Conservation (phyloP, 2,797 vertebrate species). For the Sphaeramia orbicularis region DNA sequence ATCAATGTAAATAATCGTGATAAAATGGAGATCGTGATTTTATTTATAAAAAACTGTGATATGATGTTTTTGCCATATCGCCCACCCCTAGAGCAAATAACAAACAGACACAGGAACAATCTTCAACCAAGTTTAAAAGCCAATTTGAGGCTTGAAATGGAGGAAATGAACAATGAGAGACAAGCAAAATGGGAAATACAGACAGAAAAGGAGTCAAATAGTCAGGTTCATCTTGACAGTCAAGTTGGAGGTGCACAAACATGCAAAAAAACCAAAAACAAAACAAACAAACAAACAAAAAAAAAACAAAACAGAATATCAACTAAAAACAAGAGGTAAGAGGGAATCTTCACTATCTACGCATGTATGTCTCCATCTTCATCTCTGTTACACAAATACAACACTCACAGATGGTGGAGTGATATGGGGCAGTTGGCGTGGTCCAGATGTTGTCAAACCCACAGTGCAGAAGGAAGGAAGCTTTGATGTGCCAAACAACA, state of each 20-base stretch:
- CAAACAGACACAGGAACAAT: neutral
- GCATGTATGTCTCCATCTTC: conserved; percentile 25
- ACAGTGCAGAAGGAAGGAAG: conserved; percentile 61
- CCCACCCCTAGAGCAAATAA: no score
- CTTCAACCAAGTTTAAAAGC: conserved; percentile 4
- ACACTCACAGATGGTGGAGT: conserved; percentile 60
- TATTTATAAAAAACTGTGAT: no score
- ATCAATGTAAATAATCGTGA: no score
- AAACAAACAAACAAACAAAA: no score
- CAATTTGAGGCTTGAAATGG: neutral
- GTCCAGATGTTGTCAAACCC: conserved; percentile 73
- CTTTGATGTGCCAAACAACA: conserved; percentile 70
- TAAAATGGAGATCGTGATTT: no score
- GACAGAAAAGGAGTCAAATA: conserved; percentile 4
- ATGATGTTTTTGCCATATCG: no score
- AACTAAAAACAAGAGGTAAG: conserved; percentile 24
- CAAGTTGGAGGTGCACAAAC: no score
- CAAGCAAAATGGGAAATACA: no score
- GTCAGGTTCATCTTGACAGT: conserved; percentile 8
- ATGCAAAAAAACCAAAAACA: neutral
- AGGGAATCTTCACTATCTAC: conserved; percentile 26
- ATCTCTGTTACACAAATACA: conserved; percentile 21
- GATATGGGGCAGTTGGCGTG: conserved; percentile 48
- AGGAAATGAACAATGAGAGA: neutral
- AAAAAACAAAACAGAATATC: no score